These are phyloP conservation scores for Leucozona laternaria DNA, from an alignment of 2,888 invertebrate genomes.

Conservation along the genomic window DNA sequence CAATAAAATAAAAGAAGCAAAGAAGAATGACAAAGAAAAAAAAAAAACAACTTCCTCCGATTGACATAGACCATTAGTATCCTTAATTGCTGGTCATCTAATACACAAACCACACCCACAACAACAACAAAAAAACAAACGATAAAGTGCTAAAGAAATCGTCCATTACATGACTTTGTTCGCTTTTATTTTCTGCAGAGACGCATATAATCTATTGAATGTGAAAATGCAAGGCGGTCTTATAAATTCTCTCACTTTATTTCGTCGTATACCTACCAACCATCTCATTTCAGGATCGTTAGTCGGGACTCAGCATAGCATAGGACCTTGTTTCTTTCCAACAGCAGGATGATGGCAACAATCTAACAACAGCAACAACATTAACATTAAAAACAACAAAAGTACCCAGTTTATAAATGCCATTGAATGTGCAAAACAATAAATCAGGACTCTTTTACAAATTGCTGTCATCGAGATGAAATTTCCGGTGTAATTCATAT, in stretches of 20 bases:
- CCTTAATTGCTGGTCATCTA: slow-evolving; percentile 69
- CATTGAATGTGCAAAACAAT: slow-evolving; percentile 75
- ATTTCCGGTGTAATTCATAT: slow-evolving; percentile 76
- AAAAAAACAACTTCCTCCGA: slow-evolving; percentile 38
- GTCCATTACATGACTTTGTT: slow-evolving; percentile 59
- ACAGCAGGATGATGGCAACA: slow-evolving; percentile 7
- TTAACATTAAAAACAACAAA: too few species aligned
- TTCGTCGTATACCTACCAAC: not conserved
- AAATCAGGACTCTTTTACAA: slow-evolving; percentile 77
- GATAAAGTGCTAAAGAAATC: slow-evolving; percentile 69
- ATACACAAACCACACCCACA: slow-evolving; percentile 37
- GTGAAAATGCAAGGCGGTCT: slow-evolving; percentile 43
- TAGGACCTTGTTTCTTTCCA: not conserved
- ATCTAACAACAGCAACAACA: not conserved
- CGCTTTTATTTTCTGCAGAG: not conserved
- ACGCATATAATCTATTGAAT: slow-evolving; percentile 44
- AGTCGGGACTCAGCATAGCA: too few species aligned
- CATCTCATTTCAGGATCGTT: slow-evolving; percentile 1
- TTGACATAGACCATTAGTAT: slow-evolving; percentile 64
- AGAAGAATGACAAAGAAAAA: not conserved
- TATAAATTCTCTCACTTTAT: slow-evolving; percentile 31
- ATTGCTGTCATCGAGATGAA: slow-evolving; percentile 77
- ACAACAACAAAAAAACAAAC: slow-evolving; percentile 18
- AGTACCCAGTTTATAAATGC: slow-evolving; percentile 75
- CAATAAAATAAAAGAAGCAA: not conserved